Base-by-base conservation (phyloP, 2,888 invertebrate species). In the Apotomis capreana region DNA sequence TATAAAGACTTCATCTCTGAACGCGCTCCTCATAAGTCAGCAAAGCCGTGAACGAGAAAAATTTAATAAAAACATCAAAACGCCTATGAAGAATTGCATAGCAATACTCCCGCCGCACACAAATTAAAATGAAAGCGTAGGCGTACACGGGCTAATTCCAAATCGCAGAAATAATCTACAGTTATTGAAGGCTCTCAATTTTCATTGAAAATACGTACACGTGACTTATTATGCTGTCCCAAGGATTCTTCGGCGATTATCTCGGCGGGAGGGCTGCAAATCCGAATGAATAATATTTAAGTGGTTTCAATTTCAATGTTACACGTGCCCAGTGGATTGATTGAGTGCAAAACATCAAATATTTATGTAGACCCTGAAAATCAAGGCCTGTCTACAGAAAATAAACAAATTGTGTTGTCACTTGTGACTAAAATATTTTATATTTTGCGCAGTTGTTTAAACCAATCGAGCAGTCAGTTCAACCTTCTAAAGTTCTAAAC, bases 181-280 rank as follows among this genome's bases (percentile, higher is more conserved):
- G 55, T 61, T 68, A 72, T 63, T 58, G 12, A 44, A n/a, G 0
- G n/a, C 12, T 51, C 67, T 68, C 49, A 73, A 36, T 61, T 57
- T 37, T 63, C 71, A 69, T 49, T 70, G 55, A 46, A 64, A 68
- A 62, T 63, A 55, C 49, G n/a, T 65, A 68, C 76, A 76, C 73
- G 74, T 63, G 75, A 15, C 51, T 55, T n/a, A 61, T 49, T 49
- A 51, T 63, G 59, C 64, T 57, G 78, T 79, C 78, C 81, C 84
- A 85, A 85, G 84, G 84, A 76, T 75, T 71, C 36, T 58, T 9
- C n/a, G 73, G 57, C 69, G 46, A 80, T 84, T 78, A 80, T 76
- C 81, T 10, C 85, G 74, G 78, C 75, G 68, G 79, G 86, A 36
- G 59, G 73, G 68, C 69, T 62, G 61, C 49, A 60, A 71, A 63